Evolutionary conservation across 2,113 vertebrate genomes (phyloP).

Genomic region (Campylorhamphus procurvoides): DNA sequence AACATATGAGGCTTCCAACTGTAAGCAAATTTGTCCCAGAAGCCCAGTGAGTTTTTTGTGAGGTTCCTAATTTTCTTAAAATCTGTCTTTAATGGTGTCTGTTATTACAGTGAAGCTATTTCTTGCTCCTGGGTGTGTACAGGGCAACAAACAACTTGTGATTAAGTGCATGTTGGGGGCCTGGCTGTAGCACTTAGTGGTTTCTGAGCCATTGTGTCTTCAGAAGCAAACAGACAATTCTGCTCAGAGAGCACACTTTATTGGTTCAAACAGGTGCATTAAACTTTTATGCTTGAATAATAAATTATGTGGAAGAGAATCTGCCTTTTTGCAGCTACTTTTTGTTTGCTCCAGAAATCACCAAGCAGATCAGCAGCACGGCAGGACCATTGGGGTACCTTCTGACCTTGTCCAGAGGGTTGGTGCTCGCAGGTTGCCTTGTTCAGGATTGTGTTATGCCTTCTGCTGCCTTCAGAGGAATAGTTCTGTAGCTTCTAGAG

Average conservation of each 20-base stretch:
- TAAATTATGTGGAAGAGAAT: neutral
- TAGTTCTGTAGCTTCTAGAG: neutral
- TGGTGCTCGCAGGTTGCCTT: neutral
- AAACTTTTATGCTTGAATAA: neutral
- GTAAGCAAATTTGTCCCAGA: neutral
- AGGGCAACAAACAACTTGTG: neutral
- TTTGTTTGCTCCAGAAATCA: neutral
- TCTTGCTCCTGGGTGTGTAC: neutral
- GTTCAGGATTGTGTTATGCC: neutral
- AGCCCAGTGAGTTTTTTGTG: neutral
- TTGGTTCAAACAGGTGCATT: constrained; percentile 16
- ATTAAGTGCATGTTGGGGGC: neutral
- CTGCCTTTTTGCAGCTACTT: neutral
- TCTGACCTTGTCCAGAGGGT: neutral
- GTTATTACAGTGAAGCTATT: neutral
- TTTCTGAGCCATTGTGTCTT: neutral
- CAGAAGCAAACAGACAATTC: neutral
- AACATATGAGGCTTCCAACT: neutral
- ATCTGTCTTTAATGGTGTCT: neutral
- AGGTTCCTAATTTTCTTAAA: neutral
- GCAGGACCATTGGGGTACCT: neutral
- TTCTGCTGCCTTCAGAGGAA: neutral
- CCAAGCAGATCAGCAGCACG: neutral
- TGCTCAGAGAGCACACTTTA: neutral
- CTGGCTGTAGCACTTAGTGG: neutral